Evolutionary conservation across 2,113 vertebrate genomes (phyloP).

Genomic region (Nyctereutes procyonoides): DNA sequence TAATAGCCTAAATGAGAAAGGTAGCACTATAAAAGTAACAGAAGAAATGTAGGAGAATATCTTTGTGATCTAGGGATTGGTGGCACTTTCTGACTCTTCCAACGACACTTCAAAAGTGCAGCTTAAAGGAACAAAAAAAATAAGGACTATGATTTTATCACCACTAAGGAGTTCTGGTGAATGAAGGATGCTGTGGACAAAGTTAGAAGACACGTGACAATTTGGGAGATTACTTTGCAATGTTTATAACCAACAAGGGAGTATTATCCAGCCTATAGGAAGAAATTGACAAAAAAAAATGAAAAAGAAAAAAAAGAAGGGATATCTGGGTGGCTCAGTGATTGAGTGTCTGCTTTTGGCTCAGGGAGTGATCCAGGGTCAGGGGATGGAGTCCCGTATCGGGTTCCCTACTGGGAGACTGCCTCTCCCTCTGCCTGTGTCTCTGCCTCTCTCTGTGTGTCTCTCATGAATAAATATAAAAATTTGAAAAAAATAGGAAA

Average conservation of each 20-base stretch:
- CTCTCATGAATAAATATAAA: no score
- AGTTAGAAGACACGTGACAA: background rate
- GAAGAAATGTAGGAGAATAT: background rate
- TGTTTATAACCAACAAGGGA: background rate
- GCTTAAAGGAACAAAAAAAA: background rate
- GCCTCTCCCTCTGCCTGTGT: no score
- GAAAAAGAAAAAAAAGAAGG: no score
- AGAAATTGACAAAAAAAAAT: background rate
- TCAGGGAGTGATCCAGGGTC: no score
- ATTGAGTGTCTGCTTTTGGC: no score
- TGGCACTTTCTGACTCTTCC: background rate
- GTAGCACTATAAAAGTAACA: background rate
- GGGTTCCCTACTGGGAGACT: no score
- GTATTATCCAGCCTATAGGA: background rate
- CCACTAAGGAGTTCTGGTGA: background rate
- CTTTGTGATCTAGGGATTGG: background rate
- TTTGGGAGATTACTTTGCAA: background rate
- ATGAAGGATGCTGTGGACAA: background rate
- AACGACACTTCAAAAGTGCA: background rate
- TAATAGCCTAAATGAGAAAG: background rate
- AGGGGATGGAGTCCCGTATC: no score
- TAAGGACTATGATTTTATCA: background rate
- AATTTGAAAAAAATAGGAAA: background rate
- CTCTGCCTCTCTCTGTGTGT: no score
- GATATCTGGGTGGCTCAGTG: no score